Evolutionary conservation across 2,113 vertebrate species (phyloP).

Genomic region (Sceloporus tristichus): DNA sequence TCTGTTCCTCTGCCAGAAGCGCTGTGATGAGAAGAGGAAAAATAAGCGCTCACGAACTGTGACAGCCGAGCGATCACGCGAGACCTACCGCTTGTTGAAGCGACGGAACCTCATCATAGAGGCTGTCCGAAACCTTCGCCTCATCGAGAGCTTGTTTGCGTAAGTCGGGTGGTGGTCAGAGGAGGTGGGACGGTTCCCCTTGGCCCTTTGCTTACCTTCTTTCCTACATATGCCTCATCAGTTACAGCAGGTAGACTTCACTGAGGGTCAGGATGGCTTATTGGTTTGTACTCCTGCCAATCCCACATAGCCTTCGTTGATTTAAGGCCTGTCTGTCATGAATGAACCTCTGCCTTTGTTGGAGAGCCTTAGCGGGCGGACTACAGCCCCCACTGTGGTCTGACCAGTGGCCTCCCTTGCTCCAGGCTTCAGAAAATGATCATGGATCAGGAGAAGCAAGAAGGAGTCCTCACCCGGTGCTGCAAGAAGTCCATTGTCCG

Average conservation of each 20-base stretch:
- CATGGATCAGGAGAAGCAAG: slow-evolving; percentile 89
- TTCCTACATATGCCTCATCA: background rate
- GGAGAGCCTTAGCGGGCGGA: too few species aligned
- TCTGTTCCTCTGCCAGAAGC: slow-evolving; percentile 51
- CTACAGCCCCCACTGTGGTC: too few species aligned
- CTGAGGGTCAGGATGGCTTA: background rate
- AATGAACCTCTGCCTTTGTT: too few species aligned
- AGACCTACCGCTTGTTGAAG: slow-evolving; percentile 91
- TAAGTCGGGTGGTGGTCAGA: slow-evolving; percentile 71
- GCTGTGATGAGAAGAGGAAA: slow-evolving; percentile 49
- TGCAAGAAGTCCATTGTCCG: slow-evolving; percentile 96
- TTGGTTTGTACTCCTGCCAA: background rate
- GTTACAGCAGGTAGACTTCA: background rate
- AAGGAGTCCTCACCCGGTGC: slow-evolving; percentile 89
- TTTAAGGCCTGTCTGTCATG: too few species aligned
- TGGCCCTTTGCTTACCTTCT: too few species aligned
- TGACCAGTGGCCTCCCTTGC: slow-evolving; percentile 9
- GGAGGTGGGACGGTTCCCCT: too few species aligned
- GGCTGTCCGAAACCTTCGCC: slow-evolving; percentile 84
- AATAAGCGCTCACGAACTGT: slow-evolving; percentile 50
- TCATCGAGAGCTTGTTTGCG: slow-evolving; percentile 93
- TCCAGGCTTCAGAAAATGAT: slow-evolving; percentile 94
- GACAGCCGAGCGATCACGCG: slow-evolving; percentile 73
- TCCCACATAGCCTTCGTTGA: too few species aligned
- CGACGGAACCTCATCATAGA: slow-evolving; percentile 95